Base-by-base conservation (phyloP, 2,797 vertebrate genomes). In the Enteromius afrohamiltoni region DNA sequence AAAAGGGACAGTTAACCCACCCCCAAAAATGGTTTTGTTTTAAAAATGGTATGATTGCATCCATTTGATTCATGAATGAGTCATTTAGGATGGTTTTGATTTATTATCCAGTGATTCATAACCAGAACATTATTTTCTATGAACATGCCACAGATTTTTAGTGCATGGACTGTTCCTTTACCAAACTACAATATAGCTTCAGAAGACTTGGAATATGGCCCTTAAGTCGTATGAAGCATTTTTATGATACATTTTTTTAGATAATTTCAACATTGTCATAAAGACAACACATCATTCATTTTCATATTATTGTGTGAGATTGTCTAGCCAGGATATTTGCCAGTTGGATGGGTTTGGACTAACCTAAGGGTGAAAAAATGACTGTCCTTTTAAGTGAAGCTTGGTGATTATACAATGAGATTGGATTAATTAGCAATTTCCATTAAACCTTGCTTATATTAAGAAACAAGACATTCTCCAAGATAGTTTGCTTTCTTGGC, bases 401-500 rank as follows among this genome's bases (percentile, higher is more conserved):
- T 58, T 80, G 14, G 23, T 19, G 23, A 53, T 16, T n/a, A 55
- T 16, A 70, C 5, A 45, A 58, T 42, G 31, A 31, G 69, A 60
- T n/a, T 55, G 16, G 5, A 68, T 70, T 45, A 51, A 17, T 79
- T 8, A n/a, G 26, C 26, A 11, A 34, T 68, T 79, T 53, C n/a
- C 7, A 3, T 80, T 45, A 7, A 75, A 55, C 26, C 55, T 45
- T 16, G 34, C 70, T 80, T 55, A 31, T 70, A 70, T 31, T 6
- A 14, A 69, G 49, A 53, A 58, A 13, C 37, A 31, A 77, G 19
- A 69, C 9, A 65, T 17, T 21, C 47, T 34, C n/a, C 53, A 58
- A 21, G 23, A 34, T 55, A 6, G 7, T 79, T 16, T 78, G 23
- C 82, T 82, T 74, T 55, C 51, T 62, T 85, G 85, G n/a, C 40